A percentile compares a stretch with the other conserved stretches of the same genome.
Evolutionary conservation across 2,113 vertebrate species (phyloP).

Genomic region (Probosciger aterrimus): DNA sequence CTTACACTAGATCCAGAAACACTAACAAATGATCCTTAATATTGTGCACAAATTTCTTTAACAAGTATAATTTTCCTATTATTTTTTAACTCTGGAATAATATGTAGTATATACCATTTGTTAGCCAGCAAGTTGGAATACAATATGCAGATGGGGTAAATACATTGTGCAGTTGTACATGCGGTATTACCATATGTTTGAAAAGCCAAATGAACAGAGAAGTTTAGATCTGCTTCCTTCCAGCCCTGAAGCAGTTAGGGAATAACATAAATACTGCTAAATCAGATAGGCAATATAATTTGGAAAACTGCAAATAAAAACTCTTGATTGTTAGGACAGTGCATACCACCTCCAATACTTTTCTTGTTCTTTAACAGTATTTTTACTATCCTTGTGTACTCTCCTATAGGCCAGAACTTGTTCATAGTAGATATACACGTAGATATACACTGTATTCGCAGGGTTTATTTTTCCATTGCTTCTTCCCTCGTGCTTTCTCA

Average conservation of each 20-base stretch:
- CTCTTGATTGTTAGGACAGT: background rate
- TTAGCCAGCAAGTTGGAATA: background rate
- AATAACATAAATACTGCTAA: background rate
- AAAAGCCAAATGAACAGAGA: background rate
- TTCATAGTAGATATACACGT: no score
- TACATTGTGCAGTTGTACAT: background rate
- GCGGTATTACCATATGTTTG: background rate
- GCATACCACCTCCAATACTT: background rate
- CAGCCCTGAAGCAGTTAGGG: background rate
- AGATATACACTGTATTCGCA: background rate
- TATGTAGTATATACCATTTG: background rate
- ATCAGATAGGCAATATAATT: background rate
- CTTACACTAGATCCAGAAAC: background rate
- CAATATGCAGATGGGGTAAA: background rate
- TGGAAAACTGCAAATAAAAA: background rate
- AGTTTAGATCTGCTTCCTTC: background rate
- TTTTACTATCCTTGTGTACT: background rate
- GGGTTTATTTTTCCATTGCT: background rate
- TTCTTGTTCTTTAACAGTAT: background rate
- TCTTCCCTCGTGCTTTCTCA: background rate
- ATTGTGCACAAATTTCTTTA: background rate
- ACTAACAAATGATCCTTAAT: background rate
- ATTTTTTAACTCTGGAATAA: background rate
- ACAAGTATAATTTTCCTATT: background rate
- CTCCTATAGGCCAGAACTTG: background rate